A percentile compares a stretch with the other conserved stretches of the same genome.
Conservation (phyloP, 2,113 vertebrate genomes). For the Nanorana parkeri region DNA sequence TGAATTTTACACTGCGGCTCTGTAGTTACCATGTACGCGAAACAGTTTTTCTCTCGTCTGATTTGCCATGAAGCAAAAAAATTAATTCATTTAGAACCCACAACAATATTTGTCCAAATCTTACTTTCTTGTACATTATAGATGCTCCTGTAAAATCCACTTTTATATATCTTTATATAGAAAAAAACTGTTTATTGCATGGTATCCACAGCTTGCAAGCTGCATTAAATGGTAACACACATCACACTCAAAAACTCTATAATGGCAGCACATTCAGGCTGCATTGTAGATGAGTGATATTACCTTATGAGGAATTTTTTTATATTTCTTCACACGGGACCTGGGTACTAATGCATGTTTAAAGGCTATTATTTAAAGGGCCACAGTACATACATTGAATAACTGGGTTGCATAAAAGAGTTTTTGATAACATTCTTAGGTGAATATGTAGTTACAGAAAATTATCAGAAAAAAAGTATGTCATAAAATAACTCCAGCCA, state of each 20-base stretch:
- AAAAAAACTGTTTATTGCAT: not conserved
- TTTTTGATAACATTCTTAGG: too few relatives aligned
- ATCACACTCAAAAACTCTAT: not conserved
- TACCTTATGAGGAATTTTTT: too few relatives aligned
- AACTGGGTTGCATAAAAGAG: too few relatives aligned
- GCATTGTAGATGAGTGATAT: not conserved
- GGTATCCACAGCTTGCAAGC: conserved; percentile 15
- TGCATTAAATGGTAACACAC: not conserved
- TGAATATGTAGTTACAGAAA: too few relatives aligned
- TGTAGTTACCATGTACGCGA: conserved; percentile 32
- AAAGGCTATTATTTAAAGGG: not conserved
- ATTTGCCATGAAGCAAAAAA: not conserved
- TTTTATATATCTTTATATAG: too few relatives aligned
- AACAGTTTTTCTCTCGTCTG: not conserved
- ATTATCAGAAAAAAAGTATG: too few relatives aligned
- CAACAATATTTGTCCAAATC: too few relatives aligned
- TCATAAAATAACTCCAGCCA: too few relatives aligned
- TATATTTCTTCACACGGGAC: conserved; percentile 18
- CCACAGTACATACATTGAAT: not conserved
- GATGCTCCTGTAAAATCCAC: too few relatives aligned
- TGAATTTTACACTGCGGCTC: not conserved
- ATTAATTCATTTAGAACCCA: too few relatives aligned
- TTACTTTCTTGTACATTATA: too few relatives aligned
- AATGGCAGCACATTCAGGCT: not conserved
- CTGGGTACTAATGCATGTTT: conserved; percentile 7